These are phyloP conservation scores for Ahaetulla prasina DNA, from an alignment of 2,113 vertebrate genomes.

Conservation along the genomic window DNA sequence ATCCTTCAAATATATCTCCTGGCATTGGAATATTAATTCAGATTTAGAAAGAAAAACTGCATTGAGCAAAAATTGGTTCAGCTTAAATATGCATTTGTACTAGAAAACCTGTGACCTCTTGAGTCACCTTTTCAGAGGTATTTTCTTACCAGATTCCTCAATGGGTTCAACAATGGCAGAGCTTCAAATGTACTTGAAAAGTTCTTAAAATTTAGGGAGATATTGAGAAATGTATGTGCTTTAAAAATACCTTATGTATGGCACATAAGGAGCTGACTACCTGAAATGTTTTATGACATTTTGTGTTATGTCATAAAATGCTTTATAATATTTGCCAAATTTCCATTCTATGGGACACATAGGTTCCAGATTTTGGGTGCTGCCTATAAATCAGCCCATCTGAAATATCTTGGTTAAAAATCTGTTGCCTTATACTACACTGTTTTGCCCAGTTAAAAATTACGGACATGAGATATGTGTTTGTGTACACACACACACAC, in stretches of 20 bases:
- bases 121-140: background rate
- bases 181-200: background rate
- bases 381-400: background rate
- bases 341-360: background rate
- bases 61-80: background rate
- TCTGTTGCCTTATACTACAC: background rate
- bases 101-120: background rate
- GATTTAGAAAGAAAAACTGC: background rate
- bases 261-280: background rate
- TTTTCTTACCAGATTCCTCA: background rate
- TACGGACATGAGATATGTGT: background rate
- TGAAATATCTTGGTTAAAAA: background rate
- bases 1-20: background rate
- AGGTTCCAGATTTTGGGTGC: background rate
- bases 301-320: background rate
- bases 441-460: background rate
- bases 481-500: background rate
- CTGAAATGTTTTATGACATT: background rate
- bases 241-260: background rate
- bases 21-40: background rate
- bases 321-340: background rate
- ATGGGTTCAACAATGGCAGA: background rate
- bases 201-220: background rate
- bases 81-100: background rate
- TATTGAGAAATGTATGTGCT: background rate